Percentiles rank a stretch among this genome's conserved stretches.
Evolutionary conservation across 2,113 vertebrate species (phyloP).

Genomic region (Poecilia latipinna): DNA sequence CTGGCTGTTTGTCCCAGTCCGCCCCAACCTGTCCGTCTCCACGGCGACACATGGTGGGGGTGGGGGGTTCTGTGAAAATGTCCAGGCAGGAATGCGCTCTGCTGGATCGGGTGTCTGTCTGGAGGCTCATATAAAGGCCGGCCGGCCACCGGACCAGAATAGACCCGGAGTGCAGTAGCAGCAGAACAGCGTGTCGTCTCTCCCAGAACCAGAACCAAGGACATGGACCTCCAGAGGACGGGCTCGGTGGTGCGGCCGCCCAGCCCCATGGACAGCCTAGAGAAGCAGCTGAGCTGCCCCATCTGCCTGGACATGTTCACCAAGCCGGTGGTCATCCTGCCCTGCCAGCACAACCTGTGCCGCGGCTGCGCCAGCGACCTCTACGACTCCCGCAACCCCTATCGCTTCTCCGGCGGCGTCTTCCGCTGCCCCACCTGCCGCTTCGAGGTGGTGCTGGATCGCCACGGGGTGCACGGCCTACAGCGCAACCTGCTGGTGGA

Average conservation of each 20-base stretch:
- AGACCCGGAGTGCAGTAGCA: too few species aligned
- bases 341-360: constrained; percentile 97
- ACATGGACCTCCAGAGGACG: constrained; percentile 81
- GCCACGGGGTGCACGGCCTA: constrained; percentile 94
- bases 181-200: too few species aligned
- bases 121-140: constrained; percentile 75
- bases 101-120: not conserved
- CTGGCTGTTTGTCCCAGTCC: too few species aligned
- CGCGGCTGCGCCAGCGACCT: constrained; percentile 93
- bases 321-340: constrained; percentile 97
- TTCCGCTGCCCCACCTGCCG: constrained; percentile 96
- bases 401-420: constrained; percentile 86
- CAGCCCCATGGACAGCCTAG: constrained; percentile 90
- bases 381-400: constrained; percentile 87
- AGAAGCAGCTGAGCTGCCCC: constrained; percentile 97
- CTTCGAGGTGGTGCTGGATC: constrained; percentile 95
- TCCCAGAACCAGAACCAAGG: not conserved
- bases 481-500: constrained; percentile 96
- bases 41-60: too few species aligned
- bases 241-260: constrained; percentile 75
- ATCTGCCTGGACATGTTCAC: constrained; percentile 98
- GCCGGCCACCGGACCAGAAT: not conserved
- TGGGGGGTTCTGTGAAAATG: too few species aligned
- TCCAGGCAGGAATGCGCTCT: too few species aligned
- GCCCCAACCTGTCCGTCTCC: too few species aligned